Percentiles rank a stretch among this genome's conserved stretches.
phyloP scores from a whole-genome alignment of 2,797 vertebrate species.

The Phrynocephalus forsythii region DNA sequence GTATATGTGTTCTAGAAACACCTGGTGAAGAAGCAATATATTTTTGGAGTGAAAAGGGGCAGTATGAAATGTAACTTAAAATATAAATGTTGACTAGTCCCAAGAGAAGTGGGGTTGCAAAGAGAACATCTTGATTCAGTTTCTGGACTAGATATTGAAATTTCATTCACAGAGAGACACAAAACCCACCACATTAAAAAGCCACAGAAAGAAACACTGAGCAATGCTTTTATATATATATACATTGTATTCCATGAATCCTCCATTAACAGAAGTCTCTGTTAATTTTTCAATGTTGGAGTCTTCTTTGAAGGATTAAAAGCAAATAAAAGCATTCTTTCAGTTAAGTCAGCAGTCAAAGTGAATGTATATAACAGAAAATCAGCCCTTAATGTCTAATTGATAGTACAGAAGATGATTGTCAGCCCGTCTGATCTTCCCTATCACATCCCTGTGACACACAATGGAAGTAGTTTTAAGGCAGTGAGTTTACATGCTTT shows the following conservation, averaged over 20 bases:
- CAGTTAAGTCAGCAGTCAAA: conserved; percentile 50
- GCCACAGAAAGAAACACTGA: conserved; percentile 32
- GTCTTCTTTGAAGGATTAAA: conserved; percentile 33
- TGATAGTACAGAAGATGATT: neutral
- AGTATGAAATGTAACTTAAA: too few relatives aligned
- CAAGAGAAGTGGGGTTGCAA: too few relatives aligned
- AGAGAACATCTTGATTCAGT: neutral
- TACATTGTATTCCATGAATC: conserved; percentile 52
- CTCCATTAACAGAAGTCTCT: conserved; percentile 33
- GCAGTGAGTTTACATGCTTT: conserved; percentile 29
- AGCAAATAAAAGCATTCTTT: conserved; percentile 52
- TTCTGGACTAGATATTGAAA: conserved; percentile 14
- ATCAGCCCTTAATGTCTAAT: conserved; percentile 14
- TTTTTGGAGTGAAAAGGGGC: too few relatives aligned
- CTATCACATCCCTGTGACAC: conserved; percentile 31
- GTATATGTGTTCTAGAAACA: too few relatives aligned
- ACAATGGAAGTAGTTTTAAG: conserved; percentile 30
- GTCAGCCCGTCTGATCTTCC: conserved; percentile 26
- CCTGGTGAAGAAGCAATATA: too few relatives aligned
- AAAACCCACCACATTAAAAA: conserved; percentile 21
- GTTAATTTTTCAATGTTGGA: conserved; percentile 46
- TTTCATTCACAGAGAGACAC: conserved; percentile 4
- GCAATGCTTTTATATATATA: conserved; percentile 29
- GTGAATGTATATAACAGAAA: conserved; percentile 39
- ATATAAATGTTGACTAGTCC: too few relatives aligned